Evolutionary conservation across 2,797 vertebrate genomes (phyloP).

Genomic region (Remorina albescens): DNA sequence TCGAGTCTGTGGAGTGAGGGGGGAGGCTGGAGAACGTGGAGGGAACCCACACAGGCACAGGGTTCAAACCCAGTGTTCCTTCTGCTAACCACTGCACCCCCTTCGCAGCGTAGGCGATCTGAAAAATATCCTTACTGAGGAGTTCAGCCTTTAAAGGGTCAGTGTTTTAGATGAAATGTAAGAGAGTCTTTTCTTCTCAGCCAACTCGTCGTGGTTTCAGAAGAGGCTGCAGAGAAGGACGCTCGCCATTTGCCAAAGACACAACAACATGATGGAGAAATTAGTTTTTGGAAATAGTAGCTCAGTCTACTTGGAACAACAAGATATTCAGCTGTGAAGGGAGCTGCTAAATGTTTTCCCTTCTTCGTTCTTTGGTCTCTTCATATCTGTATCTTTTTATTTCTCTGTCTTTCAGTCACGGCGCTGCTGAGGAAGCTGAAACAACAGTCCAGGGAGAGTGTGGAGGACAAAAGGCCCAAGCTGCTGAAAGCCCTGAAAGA

Average conservation of each 20-base stretch:
- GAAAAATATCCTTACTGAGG: background rate
- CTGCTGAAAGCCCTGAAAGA: slow-evolving; percentile 93
- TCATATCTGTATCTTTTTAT: background rate
- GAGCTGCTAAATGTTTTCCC: slow-evolving; percentile 5
- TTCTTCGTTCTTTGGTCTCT: slow-evolving; percentile 9
- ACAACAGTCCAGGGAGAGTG: slow-evolving; percentile 97
- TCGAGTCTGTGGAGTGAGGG: no score
- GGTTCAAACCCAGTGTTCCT: no score
- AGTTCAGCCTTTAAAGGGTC: background rate
- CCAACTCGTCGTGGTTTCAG: background rate
- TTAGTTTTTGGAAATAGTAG: background rate
- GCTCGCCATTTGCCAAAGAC: slow-evolving; percentile 8
- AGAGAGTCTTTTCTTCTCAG: background rate
- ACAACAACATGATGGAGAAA: background rate
- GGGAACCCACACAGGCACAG: no score
- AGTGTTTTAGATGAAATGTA: background rate
- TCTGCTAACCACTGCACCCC: no score
- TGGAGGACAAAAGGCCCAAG: slow-evolving; percentile 97
- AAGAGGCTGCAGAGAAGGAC: background rate
- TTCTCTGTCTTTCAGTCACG: slow-evolving; percentile 64
- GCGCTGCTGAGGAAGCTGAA: slow-evolving; percentile 96
- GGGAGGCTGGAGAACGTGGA: no score
- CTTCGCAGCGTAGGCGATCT: background rate
- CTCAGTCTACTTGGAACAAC: slow-evolving; percentile 17
- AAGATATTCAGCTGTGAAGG: background rate